Percentiles rank a stretch among this genome's conserved stretches.
These are phyloP conservation scores for Apolygus lucorum DNA, from an alignment of 1,140 invertebrate genomes.

Conservation along the genomic window DNA sequence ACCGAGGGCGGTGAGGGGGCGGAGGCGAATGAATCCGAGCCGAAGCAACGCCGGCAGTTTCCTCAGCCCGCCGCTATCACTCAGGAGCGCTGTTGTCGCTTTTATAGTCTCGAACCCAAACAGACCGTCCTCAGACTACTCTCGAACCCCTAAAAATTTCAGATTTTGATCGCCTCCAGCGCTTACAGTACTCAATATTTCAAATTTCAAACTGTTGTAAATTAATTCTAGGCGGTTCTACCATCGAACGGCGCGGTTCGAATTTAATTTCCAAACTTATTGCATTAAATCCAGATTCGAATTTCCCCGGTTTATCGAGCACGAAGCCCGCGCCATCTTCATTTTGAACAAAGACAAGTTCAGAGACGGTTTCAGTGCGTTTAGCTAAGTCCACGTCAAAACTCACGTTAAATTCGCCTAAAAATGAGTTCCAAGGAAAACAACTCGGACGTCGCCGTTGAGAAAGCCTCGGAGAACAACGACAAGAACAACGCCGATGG, in stretches of 20 bases:
- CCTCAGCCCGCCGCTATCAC: conserved; percentile 27
- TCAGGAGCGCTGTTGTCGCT: conserved; percentile 29
- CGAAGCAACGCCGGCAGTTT: not conserved
- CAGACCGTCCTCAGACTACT: conserved; percentile 39
- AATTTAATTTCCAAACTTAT: not conserved
- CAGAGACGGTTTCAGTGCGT: conserved; percentile 33
- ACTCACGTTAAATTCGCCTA: conserved; percentile 31
- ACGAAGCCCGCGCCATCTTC: conserved; percentile 69
- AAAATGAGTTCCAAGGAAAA: conserved; percentile 77
- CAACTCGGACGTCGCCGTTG: conserved; percentile 68
- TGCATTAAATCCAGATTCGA: conserved; percentile 5
- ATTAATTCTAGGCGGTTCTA: not conserved
- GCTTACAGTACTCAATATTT: too few relatives aligned
- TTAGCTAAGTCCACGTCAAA: conserved; percentile 35
- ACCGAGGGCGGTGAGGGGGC: not conserved
- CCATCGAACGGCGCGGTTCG: not conserved
- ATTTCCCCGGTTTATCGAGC: conserved; percentile 41
- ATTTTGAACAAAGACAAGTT: conserved; percentile 61
- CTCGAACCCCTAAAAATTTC: conserved; percentile 47
- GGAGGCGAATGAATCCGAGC: not conserved
- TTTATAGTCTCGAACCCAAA: conserved; percentile 41
- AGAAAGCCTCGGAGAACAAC: conserved; percentile 62
- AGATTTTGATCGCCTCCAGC: not conserved
- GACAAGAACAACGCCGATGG: conserved; percentile 58
- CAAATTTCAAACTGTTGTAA: not conserved